Percentiles rank a stretch among this genome's conserved stretches.
Conservation (phyloP, 2,888 invertebrate genomes). For the Oscheius sp. region DNA sequence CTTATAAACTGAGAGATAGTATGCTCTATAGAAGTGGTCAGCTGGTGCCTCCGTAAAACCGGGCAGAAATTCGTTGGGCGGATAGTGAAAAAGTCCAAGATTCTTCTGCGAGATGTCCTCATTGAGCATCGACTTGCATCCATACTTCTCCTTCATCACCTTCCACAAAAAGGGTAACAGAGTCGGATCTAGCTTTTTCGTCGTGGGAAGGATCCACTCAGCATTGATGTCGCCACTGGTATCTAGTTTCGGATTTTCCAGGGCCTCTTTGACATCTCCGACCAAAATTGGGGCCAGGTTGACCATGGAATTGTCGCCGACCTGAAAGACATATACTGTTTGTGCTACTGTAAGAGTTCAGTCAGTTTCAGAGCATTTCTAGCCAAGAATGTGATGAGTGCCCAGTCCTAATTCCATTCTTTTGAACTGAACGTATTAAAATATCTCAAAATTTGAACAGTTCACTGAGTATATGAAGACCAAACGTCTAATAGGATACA, state of each 20-base stretch:
- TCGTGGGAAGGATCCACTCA: constrained; percentile 50
- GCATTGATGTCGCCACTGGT: constrained; percentile 51
- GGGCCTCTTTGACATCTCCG: constrained; percentile 76
- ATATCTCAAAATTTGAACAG: too few relatives aligned
- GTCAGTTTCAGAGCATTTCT: too few relatives aligned
- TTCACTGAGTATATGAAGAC: too few relatives aligned
- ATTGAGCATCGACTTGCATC: constrained; percentile 64
- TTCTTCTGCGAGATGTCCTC: constrained; percentile 59
- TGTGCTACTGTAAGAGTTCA: not conserved
- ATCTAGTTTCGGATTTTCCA: constrained; percentile 44
- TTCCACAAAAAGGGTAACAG: constrained; percentile 65
- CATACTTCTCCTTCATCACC: constrained; percentile 57
- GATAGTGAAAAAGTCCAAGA: constrained; percentile 65
- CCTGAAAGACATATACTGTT: constrained; percentile 9
- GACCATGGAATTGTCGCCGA: constrained; percentile 90
- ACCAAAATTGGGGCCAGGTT: constrained; percentile 86
- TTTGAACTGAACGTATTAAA: too few relatives aligned
- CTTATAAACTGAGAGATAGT: constrained; percentile 59
- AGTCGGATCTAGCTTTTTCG: constrained; percentile 54
- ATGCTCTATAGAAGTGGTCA: constrained; percentile 74
- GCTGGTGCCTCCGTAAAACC: constrained; percentile 74
- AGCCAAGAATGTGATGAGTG: too few relatives aligned
- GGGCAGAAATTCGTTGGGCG: constrained; percentile 48
- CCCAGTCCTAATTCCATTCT: too few relatives aligned
- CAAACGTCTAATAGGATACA: too few relatives aligned